These are phyloP conservation scores for Drosophila setifemur DNA, from an alignment of 1,140 invertebrate genomes.

Conservation along the genomic window DNA sequence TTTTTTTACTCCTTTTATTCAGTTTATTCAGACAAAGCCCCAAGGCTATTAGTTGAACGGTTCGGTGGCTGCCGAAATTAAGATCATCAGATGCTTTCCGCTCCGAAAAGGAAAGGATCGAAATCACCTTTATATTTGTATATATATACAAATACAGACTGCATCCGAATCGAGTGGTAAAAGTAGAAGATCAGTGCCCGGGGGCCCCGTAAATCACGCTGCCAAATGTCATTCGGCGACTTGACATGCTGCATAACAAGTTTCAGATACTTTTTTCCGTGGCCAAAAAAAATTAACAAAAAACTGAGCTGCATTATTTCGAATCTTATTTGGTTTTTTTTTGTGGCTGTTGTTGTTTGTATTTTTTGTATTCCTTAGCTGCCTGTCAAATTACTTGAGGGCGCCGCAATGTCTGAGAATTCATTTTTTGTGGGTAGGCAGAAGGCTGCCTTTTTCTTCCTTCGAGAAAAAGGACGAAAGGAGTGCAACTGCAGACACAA, in stretches of 20 bases:
- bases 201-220: slow-evolving; percentile 66
- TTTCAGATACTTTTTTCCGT: slow-evolving; percentile 51
- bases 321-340: slow-evolving; percentile 11
- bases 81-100: not conserved
- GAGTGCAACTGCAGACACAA: slow-evolving; percentile 38
- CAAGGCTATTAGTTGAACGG: not conserved
- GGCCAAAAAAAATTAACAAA: slow-evolving; percentile 10
- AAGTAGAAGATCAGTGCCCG: slow-evolving; percentile 28
- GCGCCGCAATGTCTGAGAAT: slow-evolving; percentile 76
- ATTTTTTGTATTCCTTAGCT: slow-evolving; percentile 22
- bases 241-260: slow-evolving; percentile 77
- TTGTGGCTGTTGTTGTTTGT: not conserved
- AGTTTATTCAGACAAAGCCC: not conserved
- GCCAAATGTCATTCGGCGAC: slow-evolving; percentile 60
- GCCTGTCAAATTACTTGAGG: slow-evolving; percentile 78
- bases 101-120: too few species aligned
- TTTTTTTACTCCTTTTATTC: not conserved
- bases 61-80: not conserved
- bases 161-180: slow-evolving; percentile 13
- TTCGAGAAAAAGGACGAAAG: slow-evolving; percentile 15
- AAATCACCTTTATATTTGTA: too few species aligned
- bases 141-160: slow-evolving; percentile 10
- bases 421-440: slow-evolving; percentile 69
- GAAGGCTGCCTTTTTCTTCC: too few species aligned
- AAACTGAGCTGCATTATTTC: slow-evolving; percentile 46